Conservation (phyloP, 1,140 invertebrate species). For the Philotrypesis tridentata region DNA sequence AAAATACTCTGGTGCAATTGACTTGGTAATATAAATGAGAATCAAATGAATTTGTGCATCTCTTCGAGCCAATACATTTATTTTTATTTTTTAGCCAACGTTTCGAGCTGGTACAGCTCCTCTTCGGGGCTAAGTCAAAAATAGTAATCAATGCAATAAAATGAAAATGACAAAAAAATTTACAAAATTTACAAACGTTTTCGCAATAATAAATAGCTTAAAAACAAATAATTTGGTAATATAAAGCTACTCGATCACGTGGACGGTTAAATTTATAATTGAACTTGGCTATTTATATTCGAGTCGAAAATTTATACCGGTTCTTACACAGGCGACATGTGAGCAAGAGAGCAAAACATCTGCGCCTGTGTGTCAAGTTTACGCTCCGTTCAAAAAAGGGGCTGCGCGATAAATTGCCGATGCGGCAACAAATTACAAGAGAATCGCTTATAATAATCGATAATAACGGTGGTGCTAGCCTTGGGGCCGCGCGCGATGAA, state of each 20-base stretch:
- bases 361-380: not conserved
- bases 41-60: too few relatives aligned
- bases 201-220: too few relatives aligned
- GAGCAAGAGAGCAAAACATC: not conserved
- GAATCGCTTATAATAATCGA: slow-evolving; percentile 26
- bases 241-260: not conserved
- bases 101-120: too few relatives aligned
- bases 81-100: too few relatives aligned
- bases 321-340: not conserved
- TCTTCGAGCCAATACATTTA: too few relatives aligned
- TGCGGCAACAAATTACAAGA: slow-evolving; percentile 12
- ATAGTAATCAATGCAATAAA: too few relatives aligned
- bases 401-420: not conserved
- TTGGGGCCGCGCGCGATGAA: slow-evolving; percentile 13
- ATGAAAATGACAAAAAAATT: too few relatives aligned
- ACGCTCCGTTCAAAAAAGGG: slow-evolving; percentile 15
- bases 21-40: too few relatives aligned
- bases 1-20: too few relatives aligned
- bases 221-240: too few relatives aligned
- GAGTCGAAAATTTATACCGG: not conserved
- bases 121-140: too few relatives aligned
- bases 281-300: not conserved
- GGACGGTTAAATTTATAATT: not conserved
- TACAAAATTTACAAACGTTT: too few relatives aligned
- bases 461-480: slow-evolving; percentile 54